Evolutionary conservation across 2,888 invertebrate species (phyloP), one percentile per base, ranked within the genome.

Genomic region (Pammene aurita): DNA sequence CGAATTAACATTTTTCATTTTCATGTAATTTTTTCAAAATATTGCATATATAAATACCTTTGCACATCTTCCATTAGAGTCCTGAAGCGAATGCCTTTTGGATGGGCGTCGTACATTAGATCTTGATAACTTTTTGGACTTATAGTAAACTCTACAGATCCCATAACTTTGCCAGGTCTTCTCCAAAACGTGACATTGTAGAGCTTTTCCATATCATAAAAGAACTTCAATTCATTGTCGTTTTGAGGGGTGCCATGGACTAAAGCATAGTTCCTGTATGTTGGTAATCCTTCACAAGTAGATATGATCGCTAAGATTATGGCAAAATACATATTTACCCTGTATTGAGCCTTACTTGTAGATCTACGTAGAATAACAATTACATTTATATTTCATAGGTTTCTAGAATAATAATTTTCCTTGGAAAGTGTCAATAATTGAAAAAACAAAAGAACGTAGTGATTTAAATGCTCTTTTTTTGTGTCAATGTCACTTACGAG

Each of bases 101-200:
- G 65, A 1, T 74, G 52, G 0, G 85, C 84, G 1, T 79, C 75
- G 7, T 38, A 63, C 4, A 80, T 35, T 38, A 90, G 86, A 0
- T 34, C 1, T 0, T 56, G n/a, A 16, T 78, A 81, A 1, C 80
- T 71, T 0, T 73, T 72, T 13, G 90, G 91, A 0, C 76, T 71
- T 18, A 90, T 76, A 0, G 84, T 69, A 48, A 92, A 88, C 4
- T 91, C 90, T 0, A 87, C 79, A 0, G 87, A 82, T 55, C 72
- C 83, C 9, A 80, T 65, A 0, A 86, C 5, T 0, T 62, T 0
- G 0, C 84, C 83, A 0, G 89, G 86, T 0, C 67, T 62, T 18
- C 81, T 84, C 91, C 91, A 92, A 70, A 76, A 88, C 41, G 84
- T 82, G 0, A 84, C 80, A 41, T 83, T 76, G 57, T 78, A 81